Conservation (phyloP, 2,797 vertebrate species). For the Poecilia wingei region DNA sequence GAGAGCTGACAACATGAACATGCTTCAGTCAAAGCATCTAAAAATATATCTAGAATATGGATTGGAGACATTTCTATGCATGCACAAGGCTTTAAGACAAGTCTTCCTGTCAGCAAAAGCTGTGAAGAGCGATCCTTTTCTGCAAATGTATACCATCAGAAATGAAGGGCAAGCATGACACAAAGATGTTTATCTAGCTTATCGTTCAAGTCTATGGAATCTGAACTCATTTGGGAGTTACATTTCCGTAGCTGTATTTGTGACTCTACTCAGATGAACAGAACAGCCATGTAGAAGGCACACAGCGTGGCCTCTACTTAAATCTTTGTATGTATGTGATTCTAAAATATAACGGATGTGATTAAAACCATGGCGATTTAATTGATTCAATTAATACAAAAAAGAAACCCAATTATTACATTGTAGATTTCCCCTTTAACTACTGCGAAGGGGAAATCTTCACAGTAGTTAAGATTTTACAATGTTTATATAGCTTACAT, state of each 20-base stretch:
- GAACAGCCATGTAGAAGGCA: background rate
- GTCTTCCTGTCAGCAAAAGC: slow-evolving; percentile 2
- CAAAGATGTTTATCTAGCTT: background rate
- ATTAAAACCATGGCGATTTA: background rate
- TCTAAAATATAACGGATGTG: background rate
- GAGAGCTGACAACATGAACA: background rate
- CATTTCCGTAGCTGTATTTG: background rate
- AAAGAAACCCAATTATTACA: background rate
- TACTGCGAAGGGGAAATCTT: background rate
- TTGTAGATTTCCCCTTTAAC: background rate
- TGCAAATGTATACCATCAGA: background rate
- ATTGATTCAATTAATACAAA: background rate
- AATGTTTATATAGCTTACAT: no score
- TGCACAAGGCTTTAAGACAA: background rate
- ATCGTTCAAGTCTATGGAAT: background rate
- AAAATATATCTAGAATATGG: slow-evolving; percentile 1
- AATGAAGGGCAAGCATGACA: slow-evolving; percentile 3
- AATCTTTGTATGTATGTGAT: background rate
- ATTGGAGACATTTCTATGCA: background rate
- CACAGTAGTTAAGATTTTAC: no score
- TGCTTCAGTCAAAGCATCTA: slow-evolving; percentile 1
- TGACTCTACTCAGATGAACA: background rate
- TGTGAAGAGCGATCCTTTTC: background rate
- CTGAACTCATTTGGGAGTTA: background rate
- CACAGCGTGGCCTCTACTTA: background rate